phyloP scores from a whole-genome alignment of 2,888 invertebrate genomes.

The Melangyna quadrimaculata region DNA sequence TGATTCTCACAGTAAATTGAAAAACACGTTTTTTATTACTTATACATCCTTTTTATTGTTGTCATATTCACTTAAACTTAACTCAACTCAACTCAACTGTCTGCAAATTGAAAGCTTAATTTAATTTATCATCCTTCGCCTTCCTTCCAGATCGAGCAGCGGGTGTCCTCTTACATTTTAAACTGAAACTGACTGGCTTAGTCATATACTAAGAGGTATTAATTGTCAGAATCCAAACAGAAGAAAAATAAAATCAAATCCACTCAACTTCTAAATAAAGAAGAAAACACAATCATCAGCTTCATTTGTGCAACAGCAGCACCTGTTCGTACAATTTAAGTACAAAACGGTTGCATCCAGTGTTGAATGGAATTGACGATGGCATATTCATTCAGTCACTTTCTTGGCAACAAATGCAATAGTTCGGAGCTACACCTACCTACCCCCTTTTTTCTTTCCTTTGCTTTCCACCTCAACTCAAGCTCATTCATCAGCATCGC shows the following conservation, averaged over 20 bases:
- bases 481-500: not conserved
- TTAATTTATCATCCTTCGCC: slow-evolving; percentile 22
- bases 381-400: slow-evolving; percentile 46
- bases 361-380: slow-evolving; percentile 47
- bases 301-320: slow-evolving; percentile 50
- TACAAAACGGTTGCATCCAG: slow-evolving; percentile 43
- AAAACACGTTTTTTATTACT: not conserved
- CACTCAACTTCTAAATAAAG: slow-evolving; percentile 30
- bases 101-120: slow-evolving; percentile 20
- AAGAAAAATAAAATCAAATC: not conserved
- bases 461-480: not conserved
- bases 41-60: not conserved
- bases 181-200: slow-evolving; percentile 15
- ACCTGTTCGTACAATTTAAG: slow-evolving; percentile 58
- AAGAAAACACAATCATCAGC: slow-evolving; percentile 52
- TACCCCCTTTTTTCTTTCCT: not conserved
- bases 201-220: slow-evolving; percentile 34
- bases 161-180: not conserved
- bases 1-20: not conserved
- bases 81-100: slow-evolving; percentile 6
- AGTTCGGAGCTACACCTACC: not conserved
- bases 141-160: not conserved
- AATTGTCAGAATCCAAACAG: slow-evolving; percentile 36
- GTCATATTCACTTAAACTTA: slow-evolving; percentile 1
- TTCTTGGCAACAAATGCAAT: not conserved